Evolutionary conservation across 1,140 invertebrate genomes (phyloP), one percentile per base, ranked within the genome.

Genomic region (Drosophila pallidifrons): DNA sequence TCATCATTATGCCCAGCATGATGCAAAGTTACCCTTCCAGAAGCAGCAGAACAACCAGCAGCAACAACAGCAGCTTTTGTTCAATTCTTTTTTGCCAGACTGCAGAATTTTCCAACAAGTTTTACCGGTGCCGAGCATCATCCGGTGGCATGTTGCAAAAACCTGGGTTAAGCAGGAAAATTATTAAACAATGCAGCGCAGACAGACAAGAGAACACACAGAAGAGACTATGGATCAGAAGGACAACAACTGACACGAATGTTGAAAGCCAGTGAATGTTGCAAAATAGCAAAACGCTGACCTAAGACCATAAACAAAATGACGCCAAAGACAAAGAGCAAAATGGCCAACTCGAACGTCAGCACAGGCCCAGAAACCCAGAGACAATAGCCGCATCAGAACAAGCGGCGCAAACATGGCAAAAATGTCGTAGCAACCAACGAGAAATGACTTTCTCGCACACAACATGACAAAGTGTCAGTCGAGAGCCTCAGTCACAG

Each of bases 121-220:
- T 75, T 63, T n/a, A 49, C 15, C 72, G 13, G 15, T 69, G 49
- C 15, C 58, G 20, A n/a, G 32, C 51, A 49, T 47, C 38, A 71
- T 75, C 59, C 68, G 59, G 61, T 41, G 16, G 54, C 45, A 68
- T 28, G 25, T 46, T 66, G 43, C 6, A 59, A 59, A 64, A 64
- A 41, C 63, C 41, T 63, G 57, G 45, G 46, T 35, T 74, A 68
- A 74, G 77, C 82, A 87, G 80, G 63, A 82, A 87, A 88, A 75
- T 88, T 69, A 87, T 80, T 82, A 77, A 88, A 88, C 82, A 87
- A 87, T 88, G 83, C 83, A 54, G 47, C 41, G 51, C 15, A 35
- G 45, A 51, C 46, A 45, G 15, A 28, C 57, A 49, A 32, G 38
- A 49, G 61, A 51, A 47, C n/a, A 47, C 25, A 32, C 30, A 54